Base-by-base conservation (phyloP, 2,888 invertebrate species). In the Lithophane semibrunnea region DNA sequence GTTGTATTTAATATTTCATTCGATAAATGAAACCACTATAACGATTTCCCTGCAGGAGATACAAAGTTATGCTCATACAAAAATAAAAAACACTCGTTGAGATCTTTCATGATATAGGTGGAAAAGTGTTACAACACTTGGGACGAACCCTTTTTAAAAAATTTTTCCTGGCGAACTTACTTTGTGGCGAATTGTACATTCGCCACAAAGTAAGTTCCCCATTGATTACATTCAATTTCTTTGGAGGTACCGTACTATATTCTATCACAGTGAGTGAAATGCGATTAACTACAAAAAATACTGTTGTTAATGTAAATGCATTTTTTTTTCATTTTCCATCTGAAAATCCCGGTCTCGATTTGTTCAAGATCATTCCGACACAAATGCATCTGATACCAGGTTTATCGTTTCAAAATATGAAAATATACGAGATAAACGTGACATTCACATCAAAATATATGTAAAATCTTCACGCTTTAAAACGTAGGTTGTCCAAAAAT, bases 401-500 rank as follows among this genome's bases (percentile, higher is more conserved):
- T 10, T n/a, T 13, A 18, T 52, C 10, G n/a, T 24, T 49, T n/a
- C 68, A 58, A 13, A 54, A 56, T 47, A 44, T 42, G 8, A 49
- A 44, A n/a, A 69, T 29, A 70, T 42, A 47, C 37, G 54, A 12
- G 18, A 69, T 21, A 47, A 24, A 52, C 37, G 16, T 4, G 21
- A 47, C 0, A 42, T 54, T 4, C 21, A 21, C 3, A 13, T 56
- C 13, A 21, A 47, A 75, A 44, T 75, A 54, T 56, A 1, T 4
- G 10, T 16, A n/a, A 4, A 54, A 13, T 63, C 21, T 75, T 64
- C 52, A 12, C 13, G 9, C 10, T 44, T 24, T 13, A 24, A 75
- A 70, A 63, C 69, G n/a, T 44, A 13, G 9, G 8, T 10, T 37
- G 5, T 42, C 44, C 21, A 56, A 80, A 64, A 56, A 63, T 73